A percentile compares a stretch with the other conserved stretches of the same genome.
phyloP scores from a whole-genome alignment of 1,140 invertebrate genomes.

The Mercenaria mercenaria region DNA sequence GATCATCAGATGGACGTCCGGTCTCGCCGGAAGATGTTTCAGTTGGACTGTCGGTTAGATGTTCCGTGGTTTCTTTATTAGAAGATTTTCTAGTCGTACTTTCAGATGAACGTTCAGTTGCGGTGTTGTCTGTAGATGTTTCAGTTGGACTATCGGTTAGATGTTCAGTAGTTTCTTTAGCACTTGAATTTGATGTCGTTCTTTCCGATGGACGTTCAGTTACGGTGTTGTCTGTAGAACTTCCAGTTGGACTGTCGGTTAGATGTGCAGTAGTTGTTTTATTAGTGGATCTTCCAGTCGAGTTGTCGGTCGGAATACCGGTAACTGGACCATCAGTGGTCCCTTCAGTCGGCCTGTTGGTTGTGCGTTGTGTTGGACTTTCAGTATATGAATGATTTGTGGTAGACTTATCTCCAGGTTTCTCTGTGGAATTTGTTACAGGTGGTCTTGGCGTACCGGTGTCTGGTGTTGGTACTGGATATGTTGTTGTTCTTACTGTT shows the following conservation, averaged over 20 bases:
- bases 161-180: background rate
- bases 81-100: too few species aligned
- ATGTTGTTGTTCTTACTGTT: background rate
- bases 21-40: too few species aligned
- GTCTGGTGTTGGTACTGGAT: background rate
- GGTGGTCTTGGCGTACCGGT: background rate
- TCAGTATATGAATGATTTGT: background rate
- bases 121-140: background rate
- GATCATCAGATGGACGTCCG: too few species aligned
- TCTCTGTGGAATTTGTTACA: background rate
- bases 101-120: background rate
- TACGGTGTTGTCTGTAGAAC: background rate
- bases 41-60: background rate
- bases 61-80: too few species aligned
- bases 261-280: background rate
- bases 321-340: background rate
- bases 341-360: background rate
- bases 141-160: background rate
- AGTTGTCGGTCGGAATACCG: background rate
- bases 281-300: background rate
- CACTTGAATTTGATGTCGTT: too few species aligned
- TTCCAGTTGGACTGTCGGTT: background rate
- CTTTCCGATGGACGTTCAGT: background rate
- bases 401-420: background rate
- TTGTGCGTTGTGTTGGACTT: background rate